Evolutionary conservation across 2,888 invertebrate species (phyloP).

Genomic region (Augochlorella aurata): DNA sequence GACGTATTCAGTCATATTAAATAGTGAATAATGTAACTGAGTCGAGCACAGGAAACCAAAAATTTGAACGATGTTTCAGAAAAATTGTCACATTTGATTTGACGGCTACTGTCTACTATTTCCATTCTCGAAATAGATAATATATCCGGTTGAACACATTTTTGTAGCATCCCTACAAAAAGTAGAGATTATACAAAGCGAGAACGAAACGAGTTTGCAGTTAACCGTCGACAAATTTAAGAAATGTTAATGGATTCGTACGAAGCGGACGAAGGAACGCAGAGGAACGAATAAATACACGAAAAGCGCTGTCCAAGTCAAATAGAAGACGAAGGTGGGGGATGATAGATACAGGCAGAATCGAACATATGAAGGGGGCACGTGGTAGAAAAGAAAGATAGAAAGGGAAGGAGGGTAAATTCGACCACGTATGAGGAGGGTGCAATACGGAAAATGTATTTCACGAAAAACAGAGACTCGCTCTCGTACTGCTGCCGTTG

Average conservation of each 20-base stretch:
- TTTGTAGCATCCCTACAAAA: neutral
- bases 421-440: conserved; percentile 49
- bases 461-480: conserved; percentile 58
- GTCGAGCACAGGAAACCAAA: neutral
- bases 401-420: conserved; percentile 40
- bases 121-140: too few relatives aligned
- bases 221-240: neutral
- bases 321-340: conserved; percentile 56
- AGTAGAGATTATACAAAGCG: neutral
- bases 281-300: conserved; percentile 8
- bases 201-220: neutral
- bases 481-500: conserved; percentile 61
- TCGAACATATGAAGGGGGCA: conserved; percentile 29
- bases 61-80: neutral
- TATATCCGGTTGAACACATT: too few relatives aligned
- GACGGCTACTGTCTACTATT: too few relatives aligned
- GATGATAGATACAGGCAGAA: conserved; percentile 50
- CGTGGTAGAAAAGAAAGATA: conserved; percentile 25
- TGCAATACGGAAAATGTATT: conserved; percentile 62
- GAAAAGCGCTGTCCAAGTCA: conserved; percentile 40
- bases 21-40: neutral
- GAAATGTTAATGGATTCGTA: neutral
- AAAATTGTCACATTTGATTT: neutral
- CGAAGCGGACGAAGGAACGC: neutral
- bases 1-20: neutral